A percentile compares a stretch with the other conserved stretches of the same genome.
Evolutionary conservation across 1,140 invertebrate species (phyloP).

Genomic region (Bursaphelenchus mucronatus): DNA sequence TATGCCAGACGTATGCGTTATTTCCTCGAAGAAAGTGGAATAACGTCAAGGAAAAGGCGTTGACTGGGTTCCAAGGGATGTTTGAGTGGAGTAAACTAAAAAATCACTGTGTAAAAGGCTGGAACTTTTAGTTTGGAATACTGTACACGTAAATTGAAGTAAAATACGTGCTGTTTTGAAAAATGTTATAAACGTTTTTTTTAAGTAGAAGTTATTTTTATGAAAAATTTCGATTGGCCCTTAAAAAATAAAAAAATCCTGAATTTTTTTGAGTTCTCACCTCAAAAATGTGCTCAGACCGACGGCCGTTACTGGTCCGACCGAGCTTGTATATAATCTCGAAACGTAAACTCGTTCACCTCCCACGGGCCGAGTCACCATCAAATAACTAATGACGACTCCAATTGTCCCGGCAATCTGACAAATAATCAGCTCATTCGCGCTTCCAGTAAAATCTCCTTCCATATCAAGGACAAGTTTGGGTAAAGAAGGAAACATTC

Average conservation of each 20-base stretch:
- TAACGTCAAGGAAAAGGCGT: neutral
- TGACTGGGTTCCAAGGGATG: constrained; percentile 26
- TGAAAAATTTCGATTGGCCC: neutral
- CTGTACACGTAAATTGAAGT: no score
- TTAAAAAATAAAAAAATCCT: neutral
- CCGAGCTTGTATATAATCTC: constrained; percentile 15
- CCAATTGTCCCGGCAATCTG: constrained; percentile 23
- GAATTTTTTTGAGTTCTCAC: neutral
- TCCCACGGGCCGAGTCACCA: constrained; percentile 14
- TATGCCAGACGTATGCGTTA: constrained; percentile 3
- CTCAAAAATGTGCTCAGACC: constrained; percentile 22
- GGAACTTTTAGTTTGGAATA: no score
- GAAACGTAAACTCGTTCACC: neutral
- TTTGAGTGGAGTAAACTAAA: constrained; percentile 28
- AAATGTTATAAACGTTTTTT: neutral
- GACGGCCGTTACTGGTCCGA: constrained; percentile 15
- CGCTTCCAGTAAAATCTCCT: constrained; percentile 23
- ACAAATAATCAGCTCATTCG: constrained; percentile 27
- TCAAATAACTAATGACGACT: constrained; percentile 15
- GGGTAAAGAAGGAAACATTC: constrained; percentile 10
- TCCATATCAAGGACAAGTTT: constrained; percentile 18
- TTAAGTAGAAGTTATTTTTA: no score
- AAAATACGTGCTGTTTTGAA: constrained; percentile 10
- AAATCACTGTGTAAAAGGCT: neutral
- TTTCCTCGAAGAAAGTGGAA: constrained; percentile 18